Conservation (phyloP, 2,797 vertebrate species). For the Coluber constrictor region DNA sequence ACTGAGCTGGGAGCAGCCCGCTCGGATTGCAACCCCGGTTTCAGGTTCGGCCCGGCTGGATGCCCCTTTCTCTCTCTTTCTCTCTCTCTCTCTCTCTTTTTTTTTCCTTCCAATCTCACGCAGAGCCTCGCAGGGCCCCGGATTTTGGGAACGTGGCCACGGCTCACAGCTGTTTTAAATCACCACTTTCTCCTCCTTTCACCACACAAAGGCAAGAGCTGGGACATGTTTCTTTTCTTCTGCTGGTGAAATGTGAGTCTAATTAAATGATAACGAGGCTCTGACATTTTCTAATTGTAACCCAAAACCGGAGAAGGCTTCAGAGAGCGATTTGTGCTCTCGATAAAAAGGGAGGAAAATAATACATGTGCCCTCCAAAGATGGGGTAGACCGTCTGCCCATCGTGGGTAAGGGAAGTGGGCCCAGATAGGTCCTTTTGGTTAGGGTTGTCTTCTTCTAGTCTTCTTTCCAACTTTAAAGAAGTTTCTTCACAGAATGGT, state of each 20-base stretch:
- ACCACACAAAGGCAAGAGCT: constrained; percentile 50
- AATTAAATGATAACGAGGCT: constrained; percentile 79
- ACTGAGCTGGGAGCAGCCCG: constrained; percentile 63
- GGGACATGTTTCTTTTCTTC: constrained; percentile 64
- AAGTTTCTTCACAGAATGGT: neutral
- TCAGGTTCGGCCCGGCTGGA: constrained; percentile 54
- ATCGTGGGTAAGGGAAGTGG: accelerated
- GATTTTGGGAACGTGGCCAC: constrained; percentile 28
- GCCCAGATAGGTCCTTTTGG: neutral
- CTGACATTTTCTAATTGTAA: constrained; percentile 74
- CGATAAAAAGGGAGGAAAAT: constrained; percentile 59
- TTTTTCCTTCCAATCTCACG: neutral
- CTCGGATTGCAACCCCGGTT: constrained; percentile 52
- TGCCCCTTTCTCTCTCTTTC: too few relatives aligned
- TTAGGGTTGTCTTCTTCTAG: too few relatives aligned
- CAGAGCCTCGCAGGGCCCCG: constrained; percentile 16
- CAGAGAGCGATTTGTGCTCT: constrained; percentile 70
- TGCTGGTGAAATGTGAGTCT: constrained; percentile 74
- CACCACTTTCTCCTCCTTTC: constrained; percentile 65
- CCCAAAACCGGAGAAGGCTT: constrained; percentile 68
- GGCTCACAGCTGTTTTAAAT: constrained; percentile 65
- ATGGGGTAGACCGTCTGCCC: neutral
- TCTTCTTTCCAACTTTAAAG: neutral
- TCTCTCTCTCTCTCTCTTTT: too few relatives aligned
- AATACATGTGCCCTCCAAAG: neutral